phyloP scores from a whole-genome alignment of 2,888 invertebrate species.

The Tipula helvola region DNA sequence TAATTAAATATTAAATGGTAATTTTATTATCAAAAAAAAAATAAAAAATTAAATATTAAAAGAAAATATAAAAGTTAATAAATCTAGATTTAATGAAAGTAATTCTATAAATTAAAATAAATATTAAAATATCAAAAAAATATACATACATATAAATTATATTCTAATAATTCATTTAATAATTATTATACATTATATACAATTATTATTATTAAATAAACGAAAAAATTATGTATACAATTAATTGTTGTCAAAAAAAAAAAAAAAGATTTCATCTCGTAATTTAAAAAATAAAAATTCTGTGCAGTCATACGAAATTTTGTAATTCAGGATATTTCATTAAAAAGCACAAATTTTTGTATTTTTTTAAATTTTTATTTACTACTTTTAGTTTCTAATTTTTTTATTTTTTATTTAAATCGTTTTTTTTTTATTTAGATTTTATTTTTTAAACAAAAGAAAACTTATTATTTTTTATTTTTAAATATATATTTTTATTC shows the following conservation, averaged over 20 bases:
- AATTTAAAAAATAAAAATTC: not conserved
- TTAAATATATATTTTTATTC: not conserved
- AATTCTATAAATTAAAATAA: not conserved
- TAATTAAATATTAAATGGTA: slow-evolving; percentile 5
- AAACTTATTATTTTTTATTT: not conserved
- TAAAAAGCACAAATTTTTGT: not conserved
- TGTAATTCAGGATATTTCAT: not conserved
- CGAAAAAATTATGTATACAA: not conserved
- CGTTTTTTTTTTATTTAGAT: not conserved
- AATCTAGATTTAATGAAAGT: not conserved
- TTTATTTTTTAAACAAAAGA: not conserved
- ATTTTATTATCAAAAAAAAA: not conserved
- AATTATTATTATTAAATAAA: not conserved
- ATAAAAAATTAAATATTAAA: not conserved
- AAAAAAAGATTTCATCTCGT: not conserved
- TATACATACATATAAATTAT: not conserved
- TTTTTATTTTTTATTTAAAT: not conserved
- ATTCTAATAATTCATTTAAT: slow-evolving; percentile 4
- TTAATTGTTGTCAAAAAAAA: not conserved
- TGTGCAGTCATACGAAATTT: not conserved
- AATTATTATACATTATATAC: not conserved
- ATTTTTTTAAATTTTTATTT: not conserved
- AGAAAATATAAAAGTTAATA: not conserved
- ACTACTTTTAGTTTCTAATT: not conserved
- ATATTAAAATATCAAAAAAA: not conserved